Evolutionary conservation across 2,797 vertebrate species (phyloP).

Genomic region (Prunella strophiata): DNA sequence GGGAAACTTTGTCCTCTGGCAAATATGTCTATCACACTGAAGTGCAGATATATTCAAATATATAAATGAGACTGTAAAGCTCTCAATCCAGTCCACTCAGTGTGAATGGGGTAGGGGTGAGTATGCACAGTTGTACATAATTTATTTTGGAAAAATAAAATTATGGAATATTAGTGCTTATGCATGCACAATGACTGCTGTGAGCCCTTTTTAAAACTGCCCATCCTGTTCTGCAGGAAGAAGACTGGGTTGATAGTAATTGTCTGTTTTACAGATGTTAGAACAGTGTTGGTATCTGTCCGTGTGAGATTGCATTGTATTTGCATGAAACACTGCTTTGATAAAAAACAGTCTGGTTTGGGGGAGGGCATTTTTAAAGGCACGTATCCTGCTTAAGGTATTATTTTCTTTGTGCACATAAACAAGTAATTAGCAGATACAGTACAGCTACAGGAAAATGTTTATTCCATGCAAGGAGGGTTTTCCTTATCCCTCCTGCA

Average conservation of each 20-base stretch:
- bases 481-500: not conserved
- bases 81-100: not conserved
- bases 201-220: not conserved
- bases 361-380: not conserved
- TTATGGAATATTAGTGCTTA: not conserved
- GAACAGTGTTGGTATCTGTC: not conserved
- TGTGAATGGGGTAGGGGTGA: not conserved
- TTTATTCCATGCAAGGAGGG: not conserved
- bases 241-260: not conserved
- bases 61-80: not conserved
- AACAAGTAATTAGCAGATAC: not conserved
- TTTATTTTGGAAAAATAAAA: not conserved
- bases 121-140: not conserved
- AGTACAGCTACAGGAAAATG: not conserved
- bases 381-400: not conserved
- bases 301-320: not conserved
- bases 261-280: conserved; percentile 18
- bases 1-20: conserved; percentile 20
- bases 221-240: not conserved
- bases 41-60: not conserved
- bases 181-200: not conserved
- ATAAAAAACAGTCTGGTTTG: rapidly evolving
- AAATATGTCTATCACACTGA: not conserved
- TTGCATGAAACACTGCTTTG: not conserved
- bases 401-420: not conserved